Conservation (phyloP, 2,888 invertebrate species). For the Parnassius apollo region DNA sequence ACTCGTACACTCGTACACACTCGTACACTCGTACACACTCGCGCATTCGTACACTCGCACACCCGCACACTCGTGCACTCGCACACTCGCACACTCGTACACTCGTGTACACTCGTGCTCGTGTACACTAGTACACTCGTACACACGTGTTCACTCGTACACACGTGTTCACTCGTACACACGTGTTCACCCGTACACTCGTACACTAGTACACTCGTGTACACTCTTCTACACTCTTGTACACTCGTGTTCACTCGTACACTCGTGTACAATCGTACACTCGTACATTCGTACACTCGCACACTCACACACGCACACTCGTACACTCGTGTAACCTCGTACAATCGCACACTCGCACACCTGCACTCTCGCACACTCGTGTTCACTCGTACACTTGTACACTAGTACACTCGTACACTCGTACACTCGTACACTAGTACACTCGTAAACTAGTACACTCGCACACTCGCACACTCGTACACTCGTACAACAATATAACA, state of each 20-base stretch:
- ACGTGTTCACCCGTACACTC: background rate
- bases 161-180: background rate
- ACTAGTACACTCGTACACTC: background rate
- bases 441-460: too few species aligned
- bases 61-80: background rate
- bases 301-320: background rate
- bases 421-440: background rate
- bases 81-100: background rate
- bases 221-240: too few species aligned
- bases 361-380: background rate
- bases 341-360: background rate
- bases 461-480: too few species aligned
- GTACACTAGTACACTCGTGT: background rate
- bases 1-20: background rate
- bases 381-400: background rate
- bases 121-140: too few species aligned
- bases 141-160: background rate
- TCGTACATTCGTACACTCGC: background rate
- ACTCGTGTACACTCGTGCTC: background rate
- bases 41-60: background rate
- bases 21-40: background rate
- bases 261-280: background rate
- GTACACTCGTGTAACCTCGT: background rate
- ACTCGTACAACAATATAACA: too few species aligned
- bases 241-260: background rate